Evolutionary conservation across 2,888 invertebrate species (phyloP), one percentile per base, ranked within the genome.

Genomic region (Acanthosepion lycidas): DNA sequence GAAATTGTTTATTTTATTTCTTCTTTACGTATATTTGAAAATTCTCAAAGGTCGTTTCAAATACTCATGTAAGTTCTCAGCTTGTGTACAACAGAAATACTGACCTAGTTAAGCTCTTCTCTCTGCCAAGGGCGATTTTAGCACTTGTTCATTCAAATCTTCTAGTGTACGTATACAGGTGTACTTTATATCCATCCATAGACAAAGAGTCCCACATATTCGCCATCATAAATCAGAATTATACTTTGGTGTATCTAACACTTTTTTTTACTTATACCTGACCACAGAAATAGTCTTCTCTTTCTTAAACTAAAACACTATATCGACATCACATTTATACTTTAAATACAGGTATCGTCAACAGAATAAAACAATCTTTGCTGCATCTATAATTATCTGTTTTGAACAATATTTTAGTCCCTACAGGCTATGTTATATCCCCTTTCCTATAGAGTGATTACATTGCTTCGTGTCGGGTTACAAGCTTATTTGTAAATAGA

Each of bases 141-240:
- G 78, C 78, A n/a, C 78, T n/a, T 78, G 78, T 78, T 78, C 78
- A 33, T 78, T 78, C 78, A 78, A 78, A 78, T 78, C n/a, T 78
- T n/a, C 9, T 78, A 18, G 33, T 33, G 33, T n/a, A 78, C 78
- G 5, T 5, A 33, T 78, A n/a, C 18, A 78, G 78, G 78, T 78
- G 12, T 78, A n/a, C 78, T 78, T 78, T n/a, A 78, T n/a, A n/a
- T 28, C 28, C n/a, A 9, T 78, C 28, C n/a, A 78, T 78, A 78
- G 5, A n/a, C n/a, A 33, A n/a, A 78, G n/a, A 33, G n/a, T 15
- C 78, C 15, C 12, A 78, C 78, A 15, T 12, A 15, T n/a, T 33
- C 15, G 33, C n/a, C 33, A 15, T 33, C n/a, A 12, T 78, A 33
- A 78, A 78, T 23, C 78, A 78, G n/a, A 78, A n/a, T 9, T 33